phyloP scores from a whole-genome alignment of 2,888 invertebrate genomes.

The Luffia ferchaultella region DNA sequence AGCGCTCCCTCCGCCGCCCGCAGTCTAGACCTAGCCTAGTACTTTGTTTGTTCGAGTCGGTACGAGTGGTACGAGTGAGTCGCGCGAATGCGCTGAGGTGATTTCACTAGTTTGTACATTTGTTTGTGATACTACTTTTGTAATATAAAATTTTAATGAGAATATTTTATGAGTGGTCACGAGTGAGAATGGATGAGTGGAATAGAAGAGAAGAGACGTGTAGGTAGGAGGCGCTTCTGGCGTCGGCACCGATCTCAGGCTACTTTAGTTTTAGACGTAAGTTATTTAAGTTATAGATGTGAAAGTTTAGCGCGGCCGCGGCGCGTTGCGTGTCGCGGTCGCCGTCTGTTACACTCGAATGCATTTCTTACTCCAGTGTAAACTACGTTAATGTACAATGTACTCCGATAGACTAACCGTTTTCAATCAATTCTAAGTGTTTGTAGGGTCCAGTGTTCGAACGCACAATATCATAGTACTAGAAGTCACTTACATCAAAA shows the following conservation, averaged over 20 bases:
- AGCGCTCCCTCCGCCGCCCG: slow-evolving; percentile 27
- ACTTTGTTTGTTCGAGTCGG: slow-evolving; percentile 44
- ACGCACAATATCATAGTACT: slow-evolving; percentile 65
- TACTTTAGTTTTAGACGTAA: background rate
- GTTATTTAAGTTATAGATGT: background rate
- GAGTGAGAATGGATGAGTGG: background rate
- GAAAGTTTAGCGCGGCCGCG: background rate
- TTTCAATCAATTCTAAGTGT: slow-evolving; percentile 62
- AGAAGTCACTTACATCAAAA: slow-evolving; percentile 56
- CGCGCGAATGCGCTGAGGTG: too few species aligned
- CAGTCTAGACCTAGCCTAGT: slow-evolving; percentile 1
- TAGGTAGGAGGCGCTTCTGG: background rate
- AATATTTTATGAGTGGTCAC: background rate
- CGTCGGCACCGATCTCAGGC: background rate
- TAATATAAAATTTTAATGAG: slow-evolving; percentile 42
- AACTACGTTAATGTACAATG: slow-evolving; percentile 53
- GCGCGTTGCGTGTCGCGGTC: background rate
- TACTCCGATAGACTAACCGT: slow-evolving; percentile 59
- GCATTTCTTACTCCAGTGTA: slow-evolving; percentile 61
- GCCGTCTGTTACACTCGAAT: slow-evolving; percentile 27
- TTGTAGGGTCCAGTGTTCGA: slow-evolving; percentile 66
- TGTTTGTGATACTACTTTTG: slow-evolving; percentile 69
- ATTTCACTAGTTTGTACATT: slow-evolving; percentile 64
- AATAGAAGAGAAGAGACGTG: background rate
- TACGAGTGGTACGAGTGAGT: too few species aligned